These are phyloP conservation scores for Vesta saturnalis DNA, from an alignment of 2,888 invertebrate genomes.

Conservation along the genomic window DNA sequence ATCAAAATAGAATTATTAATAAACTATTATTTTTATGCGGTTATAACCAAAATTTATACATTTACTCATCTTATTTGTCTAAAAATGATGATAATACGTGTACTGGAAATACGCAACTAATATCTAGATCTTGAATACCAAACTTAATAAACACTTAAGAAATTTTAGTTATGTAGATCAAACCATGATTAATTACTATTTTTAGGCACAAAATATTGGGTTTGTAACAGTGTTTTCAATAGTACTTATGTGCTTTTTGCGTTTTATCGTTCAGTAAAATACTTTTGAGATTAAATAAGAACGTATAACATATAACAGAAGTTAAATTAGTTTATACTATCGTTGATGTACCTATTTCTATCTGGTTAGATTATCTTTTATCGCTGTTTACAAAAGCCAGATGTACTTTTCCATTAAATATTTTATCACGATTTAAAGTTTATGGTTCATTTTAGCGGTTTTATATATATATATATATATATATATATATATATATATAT, in stretches of 20 bases:
- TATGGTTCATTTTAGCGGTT: constrained; percentile 6
- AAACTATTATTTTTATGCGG: no score
- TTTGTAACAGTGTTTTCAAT: constrained; percentile 1
- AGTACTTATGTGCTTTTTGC: constrained; percentile 9
- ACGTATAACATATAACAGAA: constrained; percentile 9
- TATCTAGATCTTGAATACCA: no score
- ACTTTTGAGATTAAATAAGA: constrained; percentile 13
- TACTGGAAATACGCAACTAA: no score
- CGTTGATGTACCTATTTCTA: constrained; percentile 11
- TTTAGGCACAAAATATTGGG: background rate
- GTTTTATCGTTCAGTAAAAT: constrained; percentile 8
- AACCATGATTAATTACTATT: background rate
- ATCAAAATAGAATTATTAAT: no score
- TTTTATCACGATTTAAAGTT: constrained; percentile 12
- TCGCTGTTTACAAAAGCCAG: constrained; percentile 15
- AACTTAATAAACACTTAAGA: no score
- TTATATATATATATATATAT: no score
- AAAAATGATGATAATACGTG: no score
- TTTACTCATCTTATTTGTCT: no score
- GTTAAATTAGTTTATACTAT: constrained; percentile 11
- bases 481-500: no score
- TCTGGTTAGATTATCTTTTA: constrained; percentile 12
- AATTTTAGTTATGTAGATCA: no score
- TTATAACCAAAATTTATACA: no score
- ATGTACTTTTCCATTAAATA: constrained; percentile 12